Evolutionary conservation across 2,113 vertebrate genomes (phyloP), one percentile per base, ranked within the genome.

Genomic region (Puntigrus tetrazona): DNA sequence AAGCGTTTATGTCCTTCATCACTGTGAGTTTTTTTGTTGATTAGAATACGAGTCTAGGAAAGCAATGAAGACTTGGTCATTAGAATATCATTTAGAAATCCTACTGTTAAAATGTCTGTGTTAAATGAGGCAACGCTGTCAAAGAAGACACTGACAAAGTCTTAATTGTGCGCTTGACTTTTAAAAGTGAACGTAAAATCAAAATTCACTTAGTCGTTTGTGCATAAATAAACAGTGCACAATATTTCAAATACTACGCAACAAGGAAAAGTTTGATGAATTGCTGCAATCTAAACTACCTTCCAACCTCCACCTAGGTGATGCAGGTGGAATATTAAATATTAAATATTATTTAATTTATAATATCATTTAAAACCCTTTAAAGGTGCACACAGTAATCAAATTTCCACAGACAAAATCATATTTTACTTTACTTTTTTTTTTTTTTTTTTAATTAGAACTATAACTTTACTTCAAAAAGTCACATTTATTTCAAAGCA

Each of bases 31-130:
- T 43, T n/a, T 80, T 47, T 61, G 41, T 47, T 80, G 27, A 67
- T 65, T 80, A 63, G 18, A 47, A 43, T 27, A 80, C 7, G 38
- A 67, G 41, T 22, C 38, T 14, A 29, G 61, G 27, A 47, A 45
- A 43, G 4, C 41, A 43, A 78, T 61, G 38, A 16, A 41, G 38
- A 16, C 36, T 41, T 78, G n/a, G 52, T 63, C 36, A 79, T 79
- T 43, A 79, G 77, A 79, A 63, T 79, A 41, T 63, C 36, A 43
- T 41, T 79, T 79, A 63, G 77, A 79, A 38, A 43, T 61, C 4
- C 43, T 8, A 57, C 22, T 57, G 50, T 16, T 78, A 57, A 38
- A 61, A 78, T 25, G 38, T 78, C 77, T 18, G 14, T 78, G 76
- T 59, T 59, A 41, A 59, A 59, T 59, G 50, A 78, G 75, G 52